These are phyloP conservation scores for Nibea albiflora DNA, from an alignment of 2,113 vertebrate species.

Conservation along the genomic window DNA sequence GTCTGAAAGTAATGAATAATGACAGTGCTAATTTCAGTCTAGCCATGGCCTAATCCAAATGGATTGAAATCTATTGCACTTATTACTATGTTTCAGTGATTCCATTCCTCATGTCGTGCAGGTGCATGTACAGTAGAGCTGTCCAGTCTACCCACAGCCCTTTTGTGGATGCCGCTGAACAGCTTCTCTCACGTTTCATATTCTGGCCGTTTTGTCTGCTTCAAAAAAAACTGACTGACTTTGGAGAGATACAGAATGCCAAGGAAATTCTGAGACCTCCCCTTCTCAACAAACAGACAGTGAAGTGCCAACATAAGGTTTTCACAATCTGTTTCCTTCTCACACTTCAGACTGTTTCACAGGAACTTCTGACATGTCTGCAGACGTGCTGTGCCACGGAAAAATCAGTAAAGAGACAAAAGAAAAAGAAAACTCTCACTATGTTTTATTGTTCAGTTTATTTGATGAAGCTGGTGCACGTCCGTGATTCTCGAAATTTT, in stretches of 20 bases:
- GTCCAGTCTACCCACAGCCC: not conserved
- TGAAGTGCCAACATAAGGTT: not conserved
- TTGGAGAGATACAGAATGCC: constrained; percentile 15
- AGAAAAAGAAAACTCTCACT: not conserved
- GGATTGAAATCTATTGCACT: not conserved
- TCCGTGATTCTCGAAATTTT: not conserved
- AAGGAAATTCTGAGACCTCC: constrained; percentile 22
- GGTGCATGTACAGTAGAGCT: not conserved
- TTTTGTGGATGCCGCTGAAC: not conserved
- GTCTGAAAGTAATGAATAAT: not conserved
- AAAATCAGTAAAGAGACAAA: not conserved
- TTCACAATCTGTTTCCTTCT: constrained; percentile 23
- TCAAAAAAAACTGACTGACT: constrained; percentile 16
- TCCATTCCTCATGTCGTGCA: not conserved
- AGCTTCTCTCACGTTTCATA: not conserved
- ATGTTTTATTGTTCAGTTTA: not conserved
- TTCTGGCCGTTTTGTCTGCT: constrained; percentile 13
- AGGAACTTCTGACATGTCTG: constrained; percentile 24
- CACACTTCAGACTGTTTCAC: constrained; percentile 33
- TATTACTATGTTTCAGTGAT: not conserved
- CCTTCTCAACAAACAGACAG: constrained; percentile 7
- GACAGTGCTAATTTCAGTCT: not conserved
- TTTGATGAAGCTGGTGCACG: not conserved
- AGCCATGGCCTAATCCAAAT: not conserved
- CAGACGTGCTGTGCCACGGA: not conserved